A percentile compares a stretch with the other conserved stretches of the same genome.
phyloP scores from a whole-genome alignment of 2,113 vertebrate genomes.

The Lepus americanus region DNA sequence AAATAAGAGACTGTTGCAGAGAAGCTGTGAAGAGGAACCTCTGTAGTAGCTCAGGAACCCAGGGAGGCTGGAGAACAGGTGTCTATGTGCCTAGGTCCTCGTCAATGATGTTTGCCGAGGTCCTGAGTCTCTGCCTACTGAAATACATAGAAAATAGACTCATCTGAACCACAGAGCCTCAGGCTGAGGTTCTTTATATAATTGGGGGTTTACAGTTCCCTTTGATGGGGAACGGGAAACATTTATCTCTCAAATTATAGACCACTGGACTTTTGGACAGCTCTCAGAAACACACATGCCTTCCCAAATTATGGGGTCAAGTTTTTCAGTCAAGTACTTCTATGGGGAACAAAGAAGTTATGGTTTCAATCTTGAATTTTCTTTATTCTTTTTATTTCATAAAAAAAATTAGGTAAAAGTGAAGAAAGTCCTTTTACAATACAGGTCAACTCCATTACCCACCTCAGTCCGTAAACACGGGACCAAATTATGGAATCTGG shows the following conservation, averaged over 20 bases:
- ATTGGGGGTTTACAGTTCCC: slow-evolving; percentile 63
- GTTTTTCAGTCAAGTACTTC: slow-evolving; percentile 51
- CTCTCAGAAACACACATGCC: slow-evolving; percentile 56
- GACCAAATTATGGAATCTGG: not conserved
- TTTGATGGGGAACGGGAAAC: slow-evolving; percentile 66
- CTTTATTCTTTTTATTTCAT: slow-evolving; percentile 57
- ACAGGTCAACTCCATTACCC: not conserved
- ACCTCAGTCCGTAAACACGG: not conserved
- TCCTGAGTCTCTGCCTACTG: slow-evolving; percentile 41
- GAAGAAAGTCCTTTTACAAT: not conserved
- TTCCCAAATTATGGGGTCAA: slow-evolving; percentile 68
- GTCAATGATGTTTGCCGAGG: not conserved
- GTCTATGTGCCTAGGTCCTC: not conserved
- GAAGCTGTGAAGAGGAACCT: not conserved
- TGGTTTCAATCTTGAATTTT: not conserved
- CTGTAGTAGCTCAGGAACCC: not conserved
- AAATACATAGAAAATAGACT: slow-evolving; percentile 55
- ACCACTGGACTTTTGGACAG: slow-evolving; percentile 51
- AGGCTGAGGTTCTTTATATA: slow-evolving; percentile 66
- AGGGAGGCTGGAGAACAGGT: not conserved
- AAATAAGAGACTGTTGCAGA: not conserved
- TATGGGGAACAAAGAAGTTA: slow-evolving; percentile 58
- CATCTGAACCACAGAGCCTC: slow-evolving; percentile 18
- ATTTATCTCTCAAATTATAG: slow-evolving; percentile 77
- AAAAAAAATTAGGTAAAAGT: not conserved